Evolutionary conservation across 2,888 invertebrate genomes (phyloP).

Genomic region (Schizaphis graminum): DNA sequence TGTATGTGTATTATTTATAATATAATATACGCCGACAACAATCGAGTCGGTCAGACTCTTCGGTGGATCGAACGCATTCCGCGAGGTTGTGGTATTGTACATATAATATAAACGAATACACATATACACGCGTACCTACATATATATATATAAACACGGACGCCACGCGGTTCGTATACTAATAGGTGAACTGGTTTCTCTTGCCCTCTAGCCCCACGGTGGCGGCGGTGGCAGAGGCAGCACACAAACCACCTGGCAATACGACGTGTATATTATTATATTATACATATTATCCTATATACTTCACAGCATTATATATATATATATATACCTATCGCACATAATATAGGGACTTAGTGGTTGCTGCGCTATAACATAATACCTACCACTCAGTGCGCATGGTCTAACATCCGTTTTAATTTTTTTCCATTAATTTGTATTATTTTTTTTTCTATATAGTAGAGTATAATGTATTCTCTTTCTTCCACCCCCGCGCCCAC

Average conservation of each 20-base stretch:
- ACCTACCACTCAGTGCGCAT: neutral
- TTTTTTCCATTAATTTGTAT: neutral
- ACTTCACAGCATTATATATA: neutral
- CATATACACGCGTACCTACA: no score
- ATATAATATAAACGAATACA: neutral
- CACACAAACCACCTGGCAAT: slow-evolving; percentile 58
- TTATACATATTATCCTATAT: neutral
- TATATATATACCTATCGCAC: neutral
- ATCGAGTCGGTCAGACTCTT: slow-evolving; percentile 9
- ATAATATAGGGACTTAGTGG: neutral
- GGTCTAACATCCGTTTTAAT: slow-evolving; percentile 46
- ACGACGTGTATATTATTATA: neutral
- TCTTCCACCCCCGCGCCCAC: neutral
- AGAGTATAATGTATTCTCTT: neutral
- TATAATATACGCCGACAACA: neutral
- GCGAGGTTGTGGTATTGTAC: slow-evolving; percentile 18
- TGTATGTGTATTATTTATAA: neutral
- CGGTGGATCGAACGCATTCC: slow-evolving; percentile 42
- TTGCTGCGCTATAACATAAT: neutral
- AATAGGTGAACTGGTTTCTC: slow-evolving; percentile 61
- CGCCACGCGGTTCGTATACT: slow-evolving; percentile 46
- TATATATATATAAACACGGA: neutral
- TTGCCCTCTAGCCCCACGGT: slow-evolving; percentile 18
- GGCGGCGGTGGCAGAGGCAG: neutral
- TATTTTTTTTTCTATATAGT: neutral